These are phyloP conservation scores for Rachycentron canadum DNA, from an alignment of 2,797 vertebrate genomes.

Conservation along the genomic window DNA sequence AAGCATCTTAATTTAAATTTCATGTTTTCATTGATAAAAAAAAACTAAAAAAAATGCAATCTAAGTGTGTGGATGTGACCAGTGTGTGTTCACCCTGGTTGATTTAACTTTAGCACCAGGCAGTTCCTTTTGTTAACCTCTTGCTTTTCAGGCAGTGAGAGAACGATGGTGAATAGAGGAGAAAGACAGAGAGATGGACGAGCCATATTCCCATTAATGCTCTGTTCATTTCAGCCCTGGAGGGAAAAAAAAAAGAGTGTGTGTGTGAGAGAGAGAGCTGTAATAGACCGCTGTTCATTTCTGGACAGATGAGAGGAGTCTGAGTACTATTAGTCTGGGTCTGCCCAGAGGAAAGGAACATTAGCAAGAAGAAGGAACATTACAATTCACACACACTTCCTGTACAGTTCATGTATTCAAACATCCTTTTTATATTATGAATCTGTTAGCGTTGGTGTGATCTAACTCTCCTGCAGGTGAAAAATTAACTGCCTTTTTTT, in stretches of 20 bases:
- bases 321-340: constrained; percentile 50
- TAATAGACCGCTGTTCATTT: constrained; percentile 46
- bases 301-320: constrained; percentile 52
- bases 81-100: constrained; percentile 6
- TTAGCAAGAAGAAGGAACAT: constrained; percentile 28
- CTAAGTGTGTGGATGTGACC: neutral
- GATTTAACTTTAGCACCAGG: neutral
- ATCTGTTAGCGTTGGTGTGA: constrained; percentile 28
- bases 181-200: constrained; percentile 37
- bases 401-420: constrained; percentile 28
- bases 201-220: constrained; percentile 65
- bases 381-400: constrained; percentile 28
- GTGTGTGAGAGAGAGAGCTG: constrained; percentile 23
- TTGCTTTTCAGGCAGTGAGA: constrained; percentile 30
- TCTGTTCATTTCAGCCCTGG: constrained; percentile 53
- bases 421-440: constrained; percentile 11
- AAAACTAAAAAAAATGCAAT: too few species aligned
- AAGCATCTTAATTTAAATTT: neutral
- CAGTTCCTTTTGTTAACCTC: constrained; percentile 31
- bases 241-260: constrained; percentile 15
- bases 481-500: constrained; percentile 46
- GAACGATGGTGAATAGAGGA: constrained; percentile 19
- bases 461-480: constrained; percentile 54
- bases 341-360: constrained; percentile 37
- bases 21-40: too few species aligned